Base-by-base conservation (phyloP, 1,140 invertebrate species). In the Oscheius sp. region DNA sequence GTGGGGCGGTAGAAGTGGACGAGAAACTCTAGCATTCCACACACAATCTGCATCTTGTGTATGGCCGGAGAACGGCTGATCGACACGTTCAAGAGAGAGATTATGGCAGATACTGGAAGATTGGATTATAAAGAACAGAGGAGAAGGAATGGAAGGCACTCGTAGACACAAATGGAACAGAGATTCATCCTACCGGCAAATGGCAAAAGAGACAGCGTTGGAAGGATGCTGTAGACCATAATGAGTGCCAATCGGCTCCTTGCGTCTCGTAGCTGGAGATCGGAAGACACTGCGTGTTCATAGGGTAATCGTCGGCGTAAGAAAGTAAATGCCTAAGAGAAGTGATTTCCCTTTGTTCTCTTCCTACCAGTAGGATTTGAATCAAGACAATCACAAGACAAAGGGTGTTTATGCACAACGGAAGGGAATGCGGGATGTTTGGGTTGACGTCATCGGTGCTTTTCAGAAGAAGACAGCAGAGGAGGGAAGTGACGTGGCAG, bases 221-320 rank as follows among this genome's bases (percentile, higher is more conserved):
- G 67, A 36, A 68, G 28, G n/a, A 68, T 38, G 13, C 38, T 34
- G 23, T 68, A 68, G 20, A 26, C 26, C 1, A 68, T 49, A 34
- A 32, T 59, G 49, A 49, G 61, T n/a, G 67, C 32, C 55, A 68
- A 49, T 1, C 67, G 52, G 35, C 67, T 68, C 55, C 67, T 29
- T 2, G 67, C 67, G 45, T 68, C 67, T 42, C 45, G 32, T 3
- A 68, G 52, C n/a, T 68, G 67, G 49, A 68, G 58, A 28, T 68
- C 67, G 2, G 55, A 34, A 36, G 67, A 36, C 2, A 38, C 55
- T 38, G 49, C 67, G 20, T 49, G 49, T 15, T 38, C 67, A 28
- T 29, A 32, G 4, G 67, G 67, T 36, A 68, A 38, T 42, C 38
- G 34, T 0, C 67, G 67, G 2, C 29, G 2, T 1, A 61, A 20